These are phyloP conservation scores for Lysandra coridon DNA, from an alignment of 2,888 invertebrate genomes.

Conservation along the genomic window DNA sequence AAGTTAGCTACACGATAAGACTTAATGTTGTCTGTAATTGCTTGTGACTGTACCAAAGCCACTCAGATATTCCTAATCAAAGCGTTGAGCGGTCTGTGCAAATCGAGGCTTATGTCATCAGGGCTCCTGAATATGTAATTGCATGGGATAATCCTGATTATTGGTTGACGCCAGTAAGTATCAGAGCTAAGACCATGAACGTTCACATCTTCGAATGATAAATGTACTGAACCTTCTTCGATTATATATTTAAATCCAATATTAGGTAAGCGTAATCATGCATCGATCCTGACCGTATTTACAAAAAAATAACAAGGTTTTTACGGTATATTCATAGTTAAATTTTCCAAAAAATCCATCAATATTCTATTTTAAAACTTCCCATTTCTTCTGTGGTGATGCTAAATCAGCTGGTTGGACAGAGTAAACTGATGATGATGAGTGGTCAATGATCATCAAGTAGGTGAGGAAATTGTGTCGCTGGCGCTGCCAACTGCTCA, in stretches of 20 bases:
- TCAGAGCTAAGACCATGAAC: not conserved
- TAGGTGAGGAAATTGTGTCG: conserved; percentile 45
- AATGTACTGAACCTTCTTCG: no score
- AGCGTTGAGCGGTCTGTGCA: not conserved
- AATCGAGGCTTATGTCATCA: not conserved
- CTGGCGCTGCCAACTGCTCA: conserved; percentile 51
- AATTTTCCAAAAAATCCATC: no score
- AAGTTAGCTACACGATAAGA: no score
- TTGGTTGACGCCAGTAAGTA: not conserved
- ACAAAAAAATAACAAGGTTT: no score
- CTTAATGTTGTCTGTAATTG: not conserved
- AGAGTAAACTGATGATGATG: not conserved
- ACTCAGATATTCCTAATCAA: not conserved
- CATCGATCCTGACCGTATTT: no score
- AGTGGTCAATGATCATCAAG: conserved; percentile 34
- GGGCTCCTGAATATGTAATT: not conserved
- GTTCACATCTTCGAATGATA: no score
- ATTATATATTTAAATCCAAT: no score
- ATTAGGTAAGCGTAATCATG: no score
- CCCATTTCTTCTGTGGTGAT: no score
- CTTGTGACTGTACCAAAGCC: not conserved
- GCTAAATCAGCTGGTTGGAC: no score
- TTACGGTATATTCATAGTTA: no score
- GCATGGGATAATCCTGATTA: not conserved
- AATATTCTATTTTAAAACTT: no score